phyloP scores from a whole-genome alignment of 2,113 vertebrate species.

The Pollimyrus isidori region DNA sequence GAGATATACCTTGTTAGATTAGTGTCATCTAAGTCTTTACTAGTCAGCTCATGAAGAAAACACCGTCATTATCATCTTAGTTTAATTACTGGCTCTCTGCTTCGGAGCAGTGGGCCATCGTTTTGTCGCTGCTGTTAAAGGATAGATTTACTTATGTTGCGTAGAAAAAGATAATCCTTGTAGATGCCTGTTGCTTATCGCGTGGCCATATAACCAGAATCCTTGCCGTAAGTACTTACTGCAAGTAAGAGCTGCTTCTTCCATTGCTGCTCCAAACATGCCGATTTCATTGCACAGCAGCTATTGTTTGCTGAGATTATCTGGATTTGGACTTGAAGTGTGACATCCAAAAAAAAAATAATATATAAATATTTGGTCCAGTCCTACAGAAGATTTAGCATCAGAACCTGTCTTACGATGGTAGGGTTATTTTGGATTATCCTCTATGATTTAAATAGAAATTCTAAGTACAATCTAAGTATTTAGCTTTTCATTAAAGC shows the following conservation, averaged over 20 bases:
- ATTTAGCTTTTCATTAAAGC: background rate
- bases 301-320: constrained; percentile 5
- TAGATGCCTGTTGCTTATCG: background rate
- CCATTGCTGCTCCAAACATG: background rate
- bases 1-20: background rate
- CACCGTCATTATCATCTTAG: background rate
- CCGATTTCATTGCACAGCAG: background rate
- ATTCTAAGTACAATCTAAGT: background rate
- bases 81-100: background rate
- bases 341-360: background rate
- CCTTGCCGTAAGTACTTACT: background rate
- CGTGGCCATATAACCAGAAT: background rate
- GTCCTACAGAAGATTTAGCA: background rate
- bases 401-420: background rate
- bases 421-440: background rate
- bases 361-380: background rate
- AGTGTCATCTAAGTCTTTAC: background rate
- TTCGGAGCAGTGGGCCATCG: background rate
- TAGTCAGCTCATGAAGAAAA: background rate
- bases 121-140: background rate
- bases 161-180: background rate
- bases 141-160: background rate
- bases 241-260: background rate
- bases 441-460: background rate
- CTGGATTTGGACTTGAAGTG: background rate